Evolutionary conservation across 2,888 invertebrate genomes (phyloP).

Genomic region (Amphipyra berbera): DNA sequence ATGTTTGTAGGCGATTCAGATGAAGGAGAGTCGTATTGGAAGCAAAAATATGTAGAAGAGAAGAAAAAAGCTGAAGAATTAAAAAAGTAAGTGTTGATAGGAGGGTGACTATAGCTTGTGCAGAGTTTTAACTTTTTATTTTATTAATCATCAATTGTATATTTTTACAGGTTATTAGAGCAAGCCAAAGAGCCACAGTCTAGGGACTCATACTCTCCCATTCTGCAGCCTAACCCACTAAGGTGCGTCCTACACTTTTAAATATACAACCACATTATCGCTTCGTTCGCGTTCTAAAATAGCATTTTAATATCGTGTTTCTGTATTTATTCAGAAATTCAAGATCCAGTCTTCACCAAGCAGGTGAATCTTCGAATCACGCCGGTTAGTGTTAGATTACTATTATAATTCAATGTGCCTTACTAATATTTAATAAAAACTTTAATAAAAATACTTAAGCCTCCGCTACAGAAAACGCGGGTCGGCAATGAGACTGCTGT

Average conservation of each 20-base stretch:
- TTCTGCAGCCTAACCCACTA: constrained; percentile 21
- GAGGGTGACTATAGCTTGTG: not conserved
- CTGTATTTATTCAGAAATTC: constrained; percentile 36
- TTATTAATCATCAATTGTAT: not conserved
- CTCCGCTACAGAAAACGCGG: not conserved
- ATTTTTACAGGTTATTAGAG: constrained; percentile 52
- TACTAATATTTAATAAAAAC: too few relatives aligned
- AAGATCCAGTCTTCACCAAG: constrained; percentile 7
- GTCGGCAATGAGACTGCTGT: not conserved
- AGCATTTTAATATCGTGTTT: not conserved
- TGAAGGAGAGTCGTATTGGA: constrained; percentile 76
- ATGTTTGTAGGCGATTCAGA: constrained; percentile 72
- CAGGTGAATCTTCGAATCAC: constrained; percentile 7
- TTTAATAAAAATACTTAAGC: too few relatives aligned
- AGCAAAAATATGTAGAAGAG: constrained; percentile 79
- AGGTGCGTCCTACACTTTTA: constrained; percentile 38
- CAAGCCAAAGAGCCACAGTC: constrained; percentile 26
- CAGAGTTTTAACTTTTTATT: not conserved
- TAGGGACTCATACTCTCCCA: constrained; percentile 13
- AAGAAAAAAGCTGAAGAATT: constrained; percentile 73
- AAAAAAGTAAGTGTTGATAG: constrained; percentile 66
- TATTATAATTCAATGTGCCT: too few relatives aligned
- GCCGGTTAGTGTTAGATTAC: constrained; percentile 24
- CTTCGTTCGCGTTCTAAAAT: too few relatives aligned
- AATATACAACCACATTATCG: too few relatives aligned